Percentiles rank a stretch among this genome's conserved stretches.
These are phyloP conservation scores for Troides helena DNA, from an alignment of 2,888 invertebrate species.

Conservation along the genomic window DNA sequence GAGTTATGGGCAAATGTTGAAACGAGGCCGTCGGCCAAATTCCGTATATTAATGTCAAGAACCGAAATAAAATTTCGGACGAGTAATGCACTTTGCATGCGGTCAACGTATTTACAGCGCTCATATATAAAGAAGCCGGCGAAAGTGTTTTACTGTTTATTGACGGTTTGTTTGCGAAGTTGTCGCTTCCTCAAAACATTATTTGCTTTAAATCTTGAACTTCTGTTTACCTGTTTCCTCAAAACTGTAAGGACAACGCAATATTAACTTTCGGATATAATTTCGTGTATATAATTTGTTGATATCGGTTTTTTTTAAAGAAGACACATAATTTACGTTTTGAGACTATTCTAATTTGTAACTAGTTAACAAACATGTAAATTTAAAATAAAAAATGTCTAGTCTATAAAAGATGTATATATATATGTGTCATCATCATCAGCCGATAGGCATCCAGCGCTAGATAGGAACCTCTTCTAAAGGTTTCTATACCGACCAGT, in stretches of 20 bases:
- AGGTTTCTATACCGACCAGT: too few relatives aligned
- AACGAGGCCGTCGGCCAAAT: slow-evolving; percentile 48
- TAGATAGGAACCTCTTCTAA: too few relatives aligned
- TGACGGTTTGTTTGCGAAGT: slow-evolving; percentile 17
- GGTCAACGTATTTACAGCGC: slow-evolving; percentile 31
- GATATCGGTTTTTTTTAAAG: too few relatives aligned
- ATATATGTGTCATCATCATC: too few relatives aligned
- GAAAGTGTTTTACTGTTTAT: slow-evolving; percentile 28
- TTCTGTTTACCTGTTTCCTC: background rate
- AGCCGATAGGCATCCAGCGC: too few relatives aligned
- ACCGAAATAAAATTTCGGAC: slow-evolving; percentile 64
- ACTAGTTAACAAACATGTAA: too few relatives aligned
- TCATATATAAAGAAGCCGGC: slow-evolving; percentile 19
- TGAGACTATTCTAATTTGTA: too few relatives aligned
- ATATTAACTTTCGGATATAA: background rate
- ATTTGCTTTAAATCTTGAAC: slow-evolving; percentile 9
- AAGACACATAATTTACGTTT: too few relatives aligned
- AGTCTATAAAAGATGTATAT: too few relatives aligned
- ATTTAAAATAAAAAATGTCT: too few relatives aligned
- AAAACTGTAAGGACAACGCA: background rate
- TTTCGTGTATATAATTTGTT: too few relatives aligned
- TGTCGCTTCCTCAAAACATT: slow-evolving; percentile 23
- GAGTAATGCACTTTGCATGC: slow-evolving; percentile 64
- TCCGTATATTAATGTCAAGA: slow-evolving; percentile 57
- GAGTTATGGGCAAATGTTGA: slow-evolving; percentile 52